These are phyloP conservation scores for Drosophila fuyamai DNA, from an alignment of 1,140 invertebrate species.

Conservation along the genomic window DNA sequence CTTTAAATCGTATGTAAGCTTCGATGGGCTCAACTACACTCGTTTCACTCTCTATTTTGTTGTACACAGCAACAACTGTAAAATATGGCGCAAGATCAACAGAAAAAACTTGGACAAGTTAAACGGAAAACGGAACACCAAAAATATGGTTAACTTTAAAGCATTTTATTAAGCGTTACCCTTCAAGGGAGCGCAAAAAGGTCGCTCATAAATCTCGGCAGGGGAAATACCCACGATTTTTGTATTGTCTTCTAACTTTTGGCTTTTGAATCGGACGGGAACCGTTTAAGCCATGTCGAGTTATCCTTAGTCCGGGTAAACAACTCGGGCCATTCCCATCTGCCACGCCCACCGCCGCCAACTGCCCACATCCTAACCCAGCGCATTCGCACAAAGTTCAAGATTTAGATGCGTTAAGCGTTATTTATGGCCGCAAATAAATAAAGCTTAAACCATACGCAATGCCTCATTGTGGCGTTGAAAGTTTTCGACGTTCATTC, in stretches of 20 bases:
- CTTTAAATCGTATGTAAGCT: not conserved
- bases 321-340: slow-evolving; percentile 54
- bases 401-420: slow-evolving; percentile 83
- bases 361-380: slow-evolving; percentile 33
- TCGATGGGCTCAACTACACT: not conserved
- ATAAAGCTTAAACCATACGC: slow-evolving; percentile 83
- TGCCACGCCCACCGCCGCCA: slow-evolving; percentile 4
- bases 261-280: slow-evolving; percentile 58
- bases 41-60: not conserved
- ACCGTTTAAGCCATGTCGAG: slow-evolving; percentile 73
- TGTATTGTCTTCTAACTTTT: slow-evolving; percentile 80
- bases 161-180: slow-evolving; percentile 45
- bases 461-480: slow-evolving; percentile 82
- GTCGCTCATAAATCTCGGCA: slow-evolving; percentile 64
- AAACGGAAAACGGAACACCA: slow-evolving; percentile 7
- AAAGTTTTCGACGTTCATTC: slow-evolving; percentile 81
- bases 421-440: slow-evolving; percentile 83
- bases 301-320: slow-evolving; percentile 72
- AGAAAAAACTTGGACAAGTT: slow-evolving; percentile 14
- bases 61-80: slow-evolving; percentile 12
- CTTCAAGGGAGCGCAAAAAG: slow-evolving; percentile 54
- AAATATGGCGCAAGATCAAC: slow-evolving; percentile 31
- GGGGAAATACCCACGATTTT: slow-evolving; percentile 54
- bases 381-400: slow-evolving; percentile 79
- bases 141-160: slow-evolving; percentile 39